Base-by-base conservation (phyloP, 2,113 vertebrate species). In the Labeo rohita region DNA sequence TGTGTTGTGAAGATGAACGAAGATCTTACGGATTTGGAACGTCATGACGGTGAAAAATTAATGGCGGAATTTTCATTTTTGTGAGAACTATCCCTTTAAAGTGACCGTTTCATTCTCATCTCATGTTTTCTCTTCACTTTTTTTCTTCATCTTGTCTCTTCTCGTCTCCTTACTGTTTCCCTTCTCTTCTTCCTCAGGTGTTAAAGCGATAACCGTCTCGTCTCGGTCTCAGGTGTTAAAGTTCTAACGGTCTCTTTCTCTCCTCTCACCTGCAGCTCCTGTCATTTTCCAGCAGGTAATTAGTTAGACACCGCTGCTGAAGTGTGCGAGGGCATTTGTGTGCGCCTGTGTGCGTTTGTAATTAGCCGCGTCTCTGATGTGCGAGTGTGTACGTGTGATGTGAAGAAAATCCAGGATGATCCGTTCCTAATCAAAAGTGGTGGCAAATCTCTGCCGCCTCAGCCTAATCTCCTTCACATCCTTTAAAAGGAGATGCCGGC, bases 371-470 rank as follows among this genome's bases (percentile, higher is more conserved):
- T 68, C 47, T 81, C 68, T 86, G 85, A 84, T 83, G 21, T 79
- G 66, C 43, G 3, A 73, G 82, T 84, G 66, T 89, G 85, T 76
- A 34, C 34, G 76, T 84, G 81, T 43, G 83, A 85, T 84, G 74
- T 79, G 74, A 43, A 79, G 85, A 76, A 88, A 86, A 90, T 88
- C 87, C 89, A 63, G 89, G 89, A 89, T 85, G 88, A 89, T 87
- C 88, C 74, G 47, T 73, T 85, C 79, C 83, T 89, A 89, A 89
- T 89, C 88, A 89, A 82, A 84, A 74, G 74, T 83, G 76, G 76
- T 63, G 78, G 54, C 78, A 84, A 79, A 88, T 88, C 82, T 78
- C 85, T 65, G 85, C 82, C 76, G 86, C 88, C 85, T 87, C 73
- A 21, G 84, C 56, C 52, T 88, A 84, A 86, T 88, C 85, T 86